Evolutionary conservation across 2,888 invertebrate species (phyloP).

Genomic region (Macrophya annulata): DNA sequence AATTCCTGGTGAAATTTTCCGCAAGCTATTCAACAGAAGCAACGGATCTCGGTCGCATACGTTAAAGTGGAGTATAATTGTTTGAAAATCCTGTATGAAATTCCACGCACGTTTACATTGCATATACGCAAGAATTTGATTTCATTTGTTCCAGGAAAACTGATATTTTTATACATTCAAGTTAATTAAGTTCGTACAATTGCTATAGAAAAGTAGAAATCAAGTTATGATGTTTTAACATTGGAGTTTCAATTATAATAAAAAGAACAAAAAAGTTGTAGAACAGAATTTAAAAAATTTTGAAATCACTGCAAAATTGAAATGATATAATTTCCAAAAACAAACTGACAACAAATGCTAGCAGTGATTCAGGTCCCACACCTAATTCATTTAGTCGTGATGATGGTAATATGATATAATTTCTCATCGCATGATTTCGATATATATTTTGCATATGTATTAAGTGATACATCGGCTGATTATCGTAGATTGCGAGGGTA

Average conservation of each 20-base stretch:
- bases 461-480: neutral
- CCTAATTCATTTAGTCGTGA: neutral
- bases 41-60: neutral
- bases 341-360: neutral
- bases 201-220: conserved; percentile 10
- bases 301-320: neutral
- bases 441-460: neutral
- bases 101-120: conserved; percentile 19
- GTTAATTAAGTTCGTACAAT: conserved; percentile 4
- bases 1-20: neutral
- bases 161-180: conserved; percentile 1
- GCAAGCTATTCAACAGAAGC: neutral
- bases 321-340: neutral
- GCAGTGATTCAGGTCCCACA: too few relatives aligned
- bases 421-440: neutral
- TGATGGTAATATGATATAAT: neutral
- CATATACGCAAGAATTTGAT: conserved; percentile 1
- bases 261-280: neutral
- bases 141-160: conserved; percentile 12
- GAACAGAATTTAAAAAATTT: neutral
- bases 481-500: neutral
- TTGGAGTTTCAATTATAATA: neutral
- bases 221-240: neutral
- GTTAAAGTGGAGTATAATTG: conserved; percentile 17
- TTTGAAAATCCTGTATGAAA: conserved; percentile 7